Base-by-base conservation (phyloP, 2,113 vertebrate species). In the Puffinus mauretanicus region DNA sequence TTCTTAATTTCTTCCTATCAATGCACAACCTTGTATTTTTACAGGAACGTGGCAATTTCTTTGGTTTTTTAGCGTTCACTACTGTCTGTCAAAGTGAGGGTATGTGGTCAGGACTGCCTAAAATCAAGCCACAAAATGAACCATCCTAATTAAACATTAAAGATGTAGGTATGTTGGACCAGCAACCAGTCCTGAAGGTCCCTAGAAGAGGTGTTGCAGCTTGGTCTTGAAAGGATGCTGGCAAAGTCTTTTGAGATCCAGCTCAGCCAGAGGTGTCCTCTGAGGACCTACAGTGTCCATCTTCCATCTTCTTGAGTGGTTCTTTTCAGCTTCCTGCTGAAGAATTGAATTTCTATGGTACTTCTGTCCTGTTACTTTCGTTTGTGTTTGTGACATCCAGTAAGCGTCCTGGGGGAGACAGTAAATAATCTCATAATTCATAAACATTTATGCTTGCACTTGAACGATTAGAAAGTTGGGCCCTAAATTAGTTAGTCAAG, bases 1-100 rank as follows among this genome's bases (percentile, higher is more conserved):
- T 12, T 19, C 30, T 57, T 57, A 7, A 6, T 73, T 55, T 21
- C 22, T 61, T 40, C 30, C 36, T 27, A 24, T 47, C 38, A 30
- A 6, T 8, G 16, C 8, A 12, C 12, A 71, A 12, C 7, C 2
- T 22, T 38, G 4, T 1, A 1, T 2, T 75, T 86, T 54, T 18
- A 3, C 19, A 26, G n/a, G 46, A 25, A 76, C 75, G 34, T 1
- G 17, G 4, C 1, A 8, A 18, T 34, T 62, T 66, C 1, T 30
- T 30, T 21, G 51, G 2, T 7, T 40, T 44, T 49, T 34, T 4
- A 30, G 40, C 2, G 3, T 80, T 44, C 11, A 1, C 6, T 75
- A 3, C 25, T 36, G 36, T 7, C 30, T 42, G 21, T 70, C 44
- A n/a, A 40, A 58, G 62, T 65, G n/a, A 81, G 69, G 34, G 17